A percentile compares a stretch with the other conserved stretches of the same genome.
These are phyloP conservation scores for Cavia porcellus DNA, from an alignment of 2,113 vertebrate species.

Conservation along the genomic window DNA sequence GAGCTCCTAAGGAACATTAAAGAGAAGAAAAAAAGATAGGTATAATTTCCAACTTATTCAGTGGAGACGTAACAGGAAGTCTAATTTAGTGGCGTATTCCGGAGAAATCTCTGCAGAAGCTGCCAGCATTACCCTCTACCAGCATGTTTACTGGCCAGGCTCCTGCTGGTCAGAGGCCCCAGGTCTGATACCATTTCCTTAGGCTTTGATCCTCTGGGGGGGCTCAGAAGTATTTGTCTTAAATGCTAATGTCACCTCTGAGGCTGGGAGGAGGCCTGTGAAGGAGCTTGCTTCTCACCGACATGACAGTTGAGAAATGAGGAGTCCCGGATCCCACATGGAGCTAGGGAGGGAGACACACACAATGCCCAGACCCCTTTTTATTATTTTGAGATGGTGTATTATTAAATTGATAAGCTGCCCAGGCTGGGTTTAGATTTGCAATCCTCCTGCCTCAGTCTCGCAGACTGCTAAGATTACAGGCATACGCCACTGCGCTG, in stretches of 20 bases:
- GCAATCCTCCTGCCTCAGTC: not conserved
- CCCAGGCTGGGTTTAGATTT: not conserved
- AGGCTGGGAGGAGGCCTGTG: not conserved
- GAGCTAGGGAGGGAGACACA: not conserved
- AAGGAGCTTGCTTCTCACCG: not conserved
- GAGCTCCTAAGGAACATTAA: not conserved
- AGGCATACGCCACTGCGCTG: not conserved
- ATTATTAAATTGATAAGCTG: not conserved
- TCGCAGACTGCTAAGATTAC: not conserved
- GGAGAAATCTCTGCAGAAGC: not conserved
- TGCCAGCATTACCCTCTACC: not conserved
- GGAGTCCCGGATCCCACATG: not conserved
- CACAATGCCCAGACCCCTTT: not conserved
- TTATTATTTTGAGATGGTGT: not conserved
- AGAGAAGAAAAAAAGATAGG: not conserved
- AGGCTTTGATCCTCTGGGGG: not conserved
- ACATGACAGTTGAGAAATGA: not conserved
- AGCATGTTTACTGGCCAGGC: not conserved
- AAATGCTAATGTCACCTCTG: not conserved
- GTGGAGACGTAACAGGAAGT: not conserved
- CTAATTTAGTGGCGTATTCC: not conserved
- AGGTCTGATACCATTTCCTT: constrained; percentile 31
- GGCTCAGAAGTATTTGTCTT: not conserved
- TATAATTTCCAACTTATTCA: not conserved
- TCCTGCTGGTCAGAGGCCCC: not conserved